phyloP scores from a whole-genome alignment of 2,797 vertebrate genomes.

The Gambelia wislizenii region DNA sequence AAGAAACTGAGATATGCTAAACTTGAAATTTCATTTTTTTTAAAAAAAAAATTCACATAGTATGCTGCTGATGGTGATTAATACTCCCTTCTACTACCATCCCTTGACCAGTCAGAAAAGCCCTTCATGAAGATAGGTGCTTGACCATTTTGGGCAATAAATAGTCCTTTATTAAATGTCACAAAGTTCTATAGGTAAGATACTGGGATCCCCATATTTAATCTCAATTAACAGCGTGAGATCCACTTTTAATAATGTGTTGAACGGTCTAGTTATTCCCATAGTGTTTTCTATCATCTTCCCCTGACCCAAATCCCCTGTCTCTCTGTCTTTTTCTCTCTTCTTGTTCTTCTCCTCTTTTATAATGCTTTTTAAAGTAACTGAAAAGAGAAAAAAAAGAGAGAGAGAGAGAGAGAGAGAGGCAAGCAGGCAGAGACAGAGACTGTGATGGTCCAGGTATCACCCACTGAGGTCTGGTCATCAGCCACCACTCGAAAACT shows the following conservation, averaged over 20 bases:
- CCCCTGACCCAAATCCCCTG: too few species aligned
- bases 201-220: background rate
- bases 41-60: too few species aligned
- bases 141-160: background rate
- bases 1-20: background rate
- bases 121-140: background rate
- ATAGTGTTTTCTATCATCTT: background rate
- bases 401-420: background rate
- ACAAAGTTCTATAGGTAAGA: background rate
- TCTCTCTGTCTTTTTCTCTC: background rate
- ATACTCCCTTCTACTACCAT: background rate
- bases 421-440: too few species aligned
- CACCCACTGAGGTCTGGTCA: background rate
- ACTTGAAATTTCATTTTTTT: background rate
- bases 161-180: background rate
- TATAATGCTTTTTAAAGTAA: background rate
- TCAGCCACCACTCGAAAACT: background rate
- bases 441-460: background rate
- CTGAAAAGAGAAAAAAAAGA: background rate
- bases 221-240: background rate
- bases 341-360: background rate
- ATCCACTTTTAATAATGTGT: background rate
- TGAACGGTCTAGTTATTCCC: background rate
- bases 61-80: background rate
- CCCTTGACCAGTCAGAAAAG: background rate